These are phyloP conservation scores for Papilio aristodemus DNA, from an alignment of 1,140 invertebrate species.

Conservation along the genomic window DNA sequence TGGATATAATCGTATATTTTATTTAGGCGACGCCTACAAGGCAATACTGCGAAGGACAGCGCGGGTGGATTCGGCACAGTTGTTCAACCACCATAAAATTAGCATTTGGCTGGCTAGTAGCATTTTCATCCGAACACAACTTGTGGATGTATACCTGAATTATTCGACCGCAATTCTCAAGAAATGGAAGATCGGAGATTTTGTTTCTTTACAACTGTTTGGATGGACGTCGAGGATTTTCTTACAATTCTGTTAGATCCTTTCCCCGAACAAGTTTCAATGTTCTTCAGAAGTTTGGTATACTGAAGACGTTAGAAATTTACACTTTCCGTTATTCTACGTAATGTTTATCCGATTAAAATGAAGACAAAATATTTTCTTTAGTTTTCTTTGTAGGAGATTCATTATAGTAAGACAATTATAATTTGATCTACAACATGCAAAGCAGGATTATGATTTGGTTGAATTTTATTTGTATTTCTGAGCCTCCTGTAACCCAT, in stretches of 20 bases:
- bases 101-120: conserved; percentile 77
- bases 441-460: too few species aligned
- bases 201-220: conserved; percentile 43
- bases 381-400: background rate
- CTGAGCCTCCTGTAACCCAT: too few species aligned
- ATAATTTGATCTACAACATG: too few species aligned
- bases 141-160: conserved; percentile 64
- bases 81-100: conserved; percentile 81
- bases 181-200: conserved; percentile 54
- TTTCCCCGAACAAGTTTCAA: conserved; percentile 19
- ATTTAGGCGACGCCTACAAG: conserved; percentile 69
- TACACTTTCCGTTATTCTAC: conserved; percentile 14
- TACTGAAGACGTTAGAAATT: conserved; percentile 18
- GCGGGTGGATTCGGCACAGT: conserved; percentile 71
- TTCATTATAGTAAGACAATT: too few species aligned
- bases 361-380: background rate
- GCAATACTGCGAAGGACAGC: conserved; percentile 70
- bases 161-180: conserved; percentile 66
- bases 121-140: conserved; percentile 71
- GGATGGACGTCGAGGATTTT: conserved; percentile 32
- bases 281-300: conserved; percentile 29
- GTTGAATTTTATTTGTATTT: too few species aligned
- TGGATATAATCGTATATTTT: conserved; percentile 30
- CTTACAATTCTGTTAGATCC: conserved; percentile 25
- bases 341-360: background rate